Conservation (phyloP, 2,113 vertebrate species). For the Odocoileus hemionus region DNA sequence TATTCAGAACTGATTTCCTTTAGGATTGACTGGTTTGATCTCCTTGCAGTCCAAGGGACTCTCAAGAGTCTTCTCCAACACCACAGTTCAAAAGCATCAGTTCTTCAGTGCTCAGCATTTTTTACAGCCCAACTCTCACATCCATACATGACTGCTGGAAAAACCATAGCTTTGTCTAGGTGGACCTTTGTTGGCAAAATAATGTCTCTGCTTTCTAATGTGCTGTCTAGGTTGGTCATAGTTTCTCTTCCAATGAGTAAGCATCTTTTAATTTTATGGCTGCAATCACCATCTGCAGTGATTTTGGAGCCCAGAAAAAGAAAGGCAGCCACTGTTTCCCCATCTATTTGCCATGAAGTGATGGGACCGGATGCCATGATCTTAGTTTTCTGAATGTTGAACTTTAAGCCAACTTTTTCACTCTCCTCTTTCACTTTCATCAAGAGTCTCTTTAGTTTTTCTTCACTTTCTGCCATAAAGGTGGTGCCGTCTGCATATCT, state of each 20-base stretch:
- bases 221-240: background rate
- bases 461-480: background rate
- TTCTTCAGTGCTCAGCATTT: background rate
- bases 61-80: background rate
- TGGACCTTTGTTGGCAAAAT: background rate
- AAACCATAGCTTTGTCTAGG: background rate
- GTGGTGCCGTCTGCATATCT: background rate
- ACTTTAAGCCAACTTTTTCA: background rate
- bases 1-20: background rate
- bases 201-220: background rate
- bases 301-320: background rate
- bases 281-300: fast-evolving
- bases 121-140: background rate
- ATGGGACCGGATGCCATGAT: background rate
- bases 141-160: background rate
- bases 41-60: background rate
- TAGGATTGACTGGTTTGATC: background rate
- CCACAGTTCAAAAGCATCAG: background rate
- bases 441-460: background rate
- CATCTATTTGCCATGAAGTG: background rate
- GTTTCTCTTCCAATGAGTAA: background rate
- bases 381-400: background rate
- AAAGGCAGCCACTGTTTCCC: background rate
- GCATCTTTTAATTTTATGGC: background rate
- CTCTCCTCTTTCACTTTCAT: background rate